Base-by-base conservation (phyloP, 2,888 invertebrate species). In the Ecdyonurus torrentis region DNA sequence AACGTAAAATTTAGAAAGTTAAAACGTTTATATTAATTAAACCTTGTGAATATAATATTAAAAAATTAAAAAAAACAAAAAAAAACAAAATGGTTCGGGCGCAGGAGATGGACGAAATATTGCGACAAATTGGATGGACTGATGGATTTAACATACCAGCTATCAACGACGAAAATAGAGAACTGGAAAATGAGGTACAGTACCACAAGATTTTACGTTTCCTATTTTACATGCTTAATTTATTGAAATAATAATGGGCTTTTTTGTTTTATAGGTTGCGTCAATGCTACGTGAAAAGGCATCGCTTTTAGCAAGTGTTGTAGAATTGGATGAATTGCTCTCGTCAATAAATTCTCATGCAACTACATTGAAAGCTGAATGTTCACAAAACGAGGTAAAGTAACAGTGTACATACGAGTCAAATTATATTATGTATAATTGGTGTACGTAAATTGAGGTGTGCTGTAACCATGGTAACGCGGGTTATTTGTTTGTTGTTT, bases 101-200 rank as follows among this genome's bases (percentile, higher is more conserved):
- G n/a, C 5, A n/a, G 7, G 55, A 55, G 22, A 55, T 55, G 55
- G 55, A 55, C 20, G 55, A 55, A 55, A 55, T 55, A n/a, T 22
- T 55, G 55, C 55, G 55, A 5, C 55, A 55, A 55, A 22, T 55
- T n/a, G 55, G 55, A n/a, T 55, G 55, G 55, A 55, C 55, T 22
- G 55, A 55, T 55, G 55, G 55, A 55, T 55, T 55, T 55, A 55
- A 55, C n/a, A 55, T 55, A 10, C 55, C 55, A 55, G 55, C 55
- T 18, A n/a, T 55, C 20, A 55, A 22, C 55, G 55, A 55, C n/a
- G 55, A 55, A 55, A 55, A 55, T 55, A 55, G 55, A 55, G 19
- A 22, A 55, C 20, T 55, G 55, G 55, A 55, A 22, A 22, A n/a
- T 20, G 55, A 55, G 55, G 55, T 55, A 37, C 15, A 37, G 15